Percentiles rank a stretch among this genome's conserved stretches.
Evolutionary conservation across 2,113 vertebrate species (phyloP).

Genomic region (Apodemus sylvaticus): DNA sequence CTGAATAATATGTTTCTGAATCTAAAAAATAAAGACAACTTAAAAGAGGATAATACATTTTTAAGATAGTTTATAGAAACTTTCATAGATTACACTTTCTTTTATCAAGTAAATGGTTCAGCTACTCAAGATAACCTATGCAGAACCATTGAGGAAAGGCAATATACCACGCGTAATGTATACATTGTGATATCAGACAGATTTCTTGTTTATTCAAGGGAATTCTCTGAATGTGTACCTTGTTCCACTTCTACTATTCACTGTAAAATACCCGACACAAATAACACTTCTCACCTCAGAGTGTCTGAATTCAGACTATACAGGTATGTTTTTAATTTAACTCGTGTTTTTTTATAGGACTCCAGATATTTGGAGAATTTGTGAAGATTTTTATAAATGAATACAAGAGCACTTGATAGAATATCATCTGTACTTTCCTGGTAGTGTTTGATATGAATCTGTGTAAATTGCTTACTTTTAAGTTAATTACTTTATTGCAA

Average conservation of each 20-base stretch:
- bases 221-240: slow-evolving; percentile 17
- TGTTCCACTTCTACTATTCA: slow-evolving; percentile 29
- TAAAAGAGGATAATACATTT: slow-evolving; percentile 50
- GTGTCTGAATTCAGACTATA: not conserved
- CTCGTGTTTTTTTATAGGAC: slow-evolving; percentile 60
- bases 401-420: slow-evolving; percentile 71
- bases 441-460: slow-evolving; percentile 54
- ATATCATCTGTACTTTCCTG: slow-evolving; percentile 66
- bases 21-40: slow-evolving; percentile 59
- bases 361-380: slow-evolving; percentile 76
- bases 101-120: slow-evolving; percentile 45
- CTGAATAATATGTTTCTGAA: slow-evolving; percentile 70
- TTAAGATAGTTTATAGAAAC: not conserved
- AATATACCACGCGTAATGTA: not conserved
- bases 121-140: not conserved
- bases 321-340: slow-evolving; percentile 56
- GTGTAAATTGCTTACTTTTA: slow-evolving; percentile 61
- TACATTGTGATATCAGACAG: not conserved
- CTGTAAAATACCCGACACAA: slow-evolving; percentile 41
- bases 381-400: slow-evolving; percentile 75
- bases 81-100: slow-evolving; percentile 39
- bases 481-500: slow-evolving; percentile 66
- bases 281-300: slow-evolving; percentile 16
- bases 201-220: slow-evolving; percentile 20
- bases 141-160: not conserved